Percentiles rank a stretch among this genome's conserved stretches.
phyloP scores from a whole-genome alignment of 2,797 vertebrate species.

The Jordanella pulchra region DNA sequence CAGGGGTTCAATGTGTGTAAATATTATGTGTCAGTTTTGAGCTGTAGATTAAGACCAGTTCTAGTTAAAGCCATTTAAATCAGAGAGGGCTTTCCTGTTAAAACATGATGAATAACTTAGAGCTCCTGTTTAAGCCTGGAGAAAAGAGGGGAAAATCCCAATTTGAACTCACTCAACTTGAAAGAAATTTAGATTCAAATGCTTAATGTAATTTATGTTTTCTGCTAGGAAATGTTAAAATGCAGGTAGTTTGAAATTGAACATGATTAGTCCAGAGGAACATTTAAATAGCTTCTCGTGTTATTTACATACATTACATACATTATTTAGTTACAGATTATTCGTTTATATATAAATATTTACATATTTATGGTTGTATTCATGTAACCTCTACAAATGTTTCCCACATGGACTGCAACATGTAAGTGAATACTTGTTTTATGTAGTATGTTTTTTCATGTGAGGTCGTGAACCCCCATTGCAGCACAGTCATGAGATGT shows the following conservation, averaged over 20 bases:
- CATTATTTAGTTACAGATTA: background rate
- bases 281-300: background rate
- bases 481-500: background rate
- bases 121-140: conserved; percentile 17
- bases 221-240: background rate
- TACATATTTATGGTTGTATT: background rate
- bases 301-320: background rate
- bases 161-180: background rate
- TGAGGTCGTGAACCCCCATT: background rate
- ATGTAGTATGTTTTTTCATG: background rate
- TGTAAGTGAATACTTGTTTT: background rate
- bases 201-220: background rate
- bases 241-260: background rate
- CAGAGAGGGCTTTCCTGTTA: conserved; percentile 25
- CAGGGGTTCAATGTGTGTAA: conserved; percentile 47
- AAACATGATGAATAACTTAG: conserved; percentile 39
- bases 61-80: conserved; percentile 30
- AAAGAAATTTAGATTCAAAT: background rate
- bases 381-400: background rate
- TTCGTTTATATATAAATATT: background rate
- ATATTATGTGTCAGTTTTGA: conserved; percentile 42
- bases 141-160: background rate
- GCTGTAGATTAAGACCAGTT: conserved; percentile 34
- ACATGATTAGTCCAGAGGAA: background rate
- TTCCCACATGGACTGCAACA: background rate